Conservation (phyloP, 2,888 invertebrate genomes). For the Amorpha juglandis region DNA sequence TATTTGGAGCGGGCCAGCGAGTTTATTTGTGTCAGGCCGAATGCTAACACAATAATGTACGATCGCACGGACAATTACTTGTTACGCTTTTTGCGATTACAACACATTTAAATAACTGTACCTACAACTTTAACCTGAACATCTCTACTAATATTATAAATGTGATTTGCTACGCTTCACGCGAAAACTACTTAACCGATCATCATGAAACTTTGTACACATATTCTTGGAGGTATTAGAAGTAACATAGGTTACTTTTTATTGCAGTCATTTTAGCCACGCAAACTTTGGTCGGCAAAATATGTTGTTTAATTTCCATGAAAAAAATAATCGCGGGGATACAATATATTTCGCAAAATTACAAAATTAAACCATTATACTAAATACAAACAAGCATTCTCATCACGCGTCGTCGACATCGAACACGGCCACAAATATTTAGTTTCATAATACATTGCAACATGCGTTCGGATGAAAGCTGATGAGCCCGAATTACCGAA, state of each 20-base stretch:
- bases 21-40: conserved; percentile 56
- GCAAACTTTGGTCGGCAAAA: too few species aligned
- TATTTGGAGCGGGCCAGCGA: conserved; percentile 48
- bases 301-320: too few species aligned
- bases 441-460: conserved; percentile 11
- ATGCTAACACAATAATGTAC: conserved; percentile 43
- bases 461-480: background rate
- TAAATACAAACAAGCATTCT: too few species aligned
- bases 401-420: background rate
- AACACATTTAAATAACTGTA: conserved; percentile 13
- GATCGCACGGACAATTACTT: conserved; percentile 28
- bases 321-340: too few species aligned
- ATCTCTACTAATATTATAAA: background rate
- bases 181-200: too few species aligned
- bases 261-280: too few species aligned
- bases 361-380: too few species aligned
- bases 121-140: background rate
- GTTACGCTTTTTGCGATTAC: conserved; percentile 27
- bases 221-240: too few species aligned
- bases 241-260: too few species aligned
- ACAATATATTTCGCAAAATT: too few species aligned
- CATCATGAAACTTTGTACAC: too few species aligned
- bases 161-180: too few species aligned
- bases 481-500: conserved; percentile 17
- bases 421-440: background rate